Percentiles rank a stretch among this genome's conserved stretches.
Evolutionary conservation across 2,797 vertebrate genomes (phyloP).

Genomic region (Lutjanus argentimaculatus): DNA sequence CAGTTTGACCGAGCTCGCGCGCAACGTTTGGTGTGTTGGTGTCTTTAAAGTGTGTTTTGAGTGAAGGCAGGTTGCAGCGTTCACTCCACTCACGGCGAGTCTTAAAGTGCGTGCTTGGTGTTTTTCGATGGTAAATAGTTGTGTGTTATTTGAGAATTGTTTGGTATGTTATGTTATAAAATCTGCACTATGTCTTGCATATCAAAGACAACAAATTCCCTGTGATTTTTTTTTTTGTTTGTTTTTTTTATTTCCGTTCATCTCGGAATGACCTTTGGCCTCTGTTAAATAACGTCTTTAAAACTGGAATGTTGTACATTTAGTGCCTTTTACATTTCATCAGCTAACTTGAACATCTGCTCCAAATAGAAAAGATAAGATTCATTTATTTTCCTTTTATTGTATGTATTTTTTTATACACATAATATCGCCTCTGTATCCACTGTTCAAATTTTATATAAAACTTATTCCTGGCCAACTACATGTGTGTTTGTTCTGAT

Average conservation of each 20-base stretch:
- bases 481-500: slow-evolving; percentile 30
- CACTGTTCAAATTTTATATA: slow-evolving; percentile 88
- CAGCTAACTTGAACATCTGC: slow-evolving; percentile 85
- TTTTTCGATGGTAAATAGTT: slow-evolving; percentile 74
- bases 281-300: slow-evolving; percentile 73
- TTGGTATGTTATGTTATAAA: slow-evolving; percentile 79
- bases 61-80: slow-evolving; percentile 26
- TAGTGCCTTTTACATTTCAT: slow-evolving; percentile 90
- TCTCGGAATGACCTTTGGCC: slow-evolving; percentile 70
- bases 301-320: slow-evolving; percentile 90
- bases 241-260: slow-evolving; percentile 54
- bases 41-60: slow-evolving; percentile 27
- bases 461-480: slow-evolving; percentile 81
- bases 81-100: slow-evolving; percentile 46
- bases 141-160: slow-evolving; percentile 76
- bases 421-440: slow-evolving; percentile 85
- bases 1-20: slow-evolving; percentile 21
- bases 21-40: slow-evolving; percentile 19
- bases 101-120: slow-evolving; percentile 59
- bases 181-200: slow-evolving; percentile 83
- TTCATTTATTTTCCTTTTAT: slow-evolving; percentile 84
- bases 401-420: slow-evolving; percentile 86
- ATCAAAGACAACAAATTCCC: slow-evolving; percentile 76
- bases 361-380: slow-evolving; percentile 79
- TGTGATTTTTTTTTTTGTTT: slow-evolving; percentile 58